Evolutionary conservation across 2,113 vertebrate species (phyloP).

Genomic region (Australoheros scitulus): DNA sequence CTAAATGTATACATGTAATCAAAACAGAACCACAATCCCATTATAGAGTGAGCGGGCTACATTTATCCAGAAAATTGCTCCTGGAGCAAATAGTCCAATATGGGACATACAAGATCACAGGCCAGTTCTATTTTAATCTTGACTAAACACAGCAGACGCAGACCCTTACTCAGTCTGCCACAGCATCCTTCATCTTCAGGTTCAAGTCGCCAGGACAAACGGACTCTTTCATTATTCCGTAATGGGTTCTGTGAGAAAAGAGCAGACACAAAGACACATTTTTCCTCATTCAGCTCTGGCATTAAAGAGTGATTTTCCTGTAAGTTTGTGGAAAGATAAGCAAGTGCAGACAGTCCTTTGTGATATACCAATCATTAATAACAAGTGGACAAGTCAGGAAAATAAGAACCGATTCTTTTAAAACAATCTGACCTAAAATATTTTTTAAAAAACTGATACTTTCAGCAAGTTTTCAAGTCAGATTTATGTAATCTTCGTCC

Average conservation of each 20-base stretch:
- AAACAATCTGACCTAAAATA: not conserved
- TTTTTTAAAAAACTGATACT: not conserved
- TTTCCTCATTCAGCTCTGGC: conserved; percentile 19
- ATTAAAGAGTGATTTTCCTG: conserved; percentile 17
- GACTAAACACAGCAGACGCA: conserved; percentile 42
- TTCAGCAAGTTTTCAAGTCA: not conserved
- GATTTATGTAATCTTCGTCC: not conserved
- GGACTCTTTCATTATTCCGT: conserved; percentile 28
- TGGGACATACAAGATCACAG: conserved; percentile 13
- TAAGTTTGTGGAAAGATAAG: not conserved
- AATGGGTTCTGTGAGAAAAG: conserved; percentile 46
- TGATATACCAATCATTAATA: not conserved
- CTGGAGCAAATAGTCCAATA: conserved; percentile 24
- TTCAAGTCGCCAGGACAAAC: not conserved
- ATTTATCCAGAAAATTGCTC: conserved; percentile 31
- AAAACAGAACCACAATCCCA: conserved; percentile 25
- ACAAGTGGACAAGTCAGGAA: not conserved
- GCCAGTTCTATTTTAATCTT: conserved; percentile 31
- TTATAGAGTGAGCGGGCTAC: not conserved
- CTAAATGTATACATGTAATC: conserved; percentile 11
- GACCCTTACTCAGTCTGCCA: conserved; percentile 11
- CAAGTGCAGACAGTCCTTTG: not conserved
- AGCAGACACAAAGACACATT: conserved; percentile 7
- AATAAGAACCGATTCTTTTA: not conserved
- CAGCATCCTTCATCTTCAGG: conserved; percentile 37